Conservation (phyloP, 1,140 invertebrate genomes). For the Anadara kagoshimensis region DNA sequence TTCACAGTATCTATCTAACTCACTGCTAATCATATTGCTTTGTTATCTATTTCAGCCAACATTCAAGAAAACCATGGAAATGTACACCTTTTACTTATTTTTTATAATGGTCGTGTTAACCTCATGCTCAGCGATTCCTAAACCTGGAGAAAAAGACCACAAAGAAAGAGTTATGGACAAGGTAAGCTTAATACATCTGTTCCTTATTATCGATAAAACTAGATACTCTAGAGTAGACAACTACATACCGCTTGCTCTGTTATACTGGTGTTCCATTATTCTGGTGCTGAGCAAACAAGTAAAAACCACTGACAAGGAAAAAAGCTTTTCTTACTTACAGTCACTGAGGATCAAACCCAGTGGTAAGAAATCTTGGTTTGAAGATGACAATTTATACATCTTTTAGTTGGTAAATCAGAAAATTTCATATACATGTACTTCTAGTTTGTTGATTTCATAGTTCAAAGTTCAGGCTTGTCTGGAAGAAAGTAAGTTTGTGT, state of each 20-base stretch:
- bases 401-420: background rate
- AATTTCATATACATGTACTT: background rate
- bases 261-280: too few species aligned
- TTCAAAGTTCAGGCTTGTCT: background rate
- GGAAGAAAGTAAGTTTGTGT: background rate
- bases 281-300: too few species aligned
- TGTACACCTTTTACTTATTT: slow-evolving; percentile 43
- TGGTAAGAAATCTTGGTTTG: too few species aligned
- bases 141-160: slow-evolving; percentile 75
- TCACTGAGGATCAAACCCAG: too few species aligned
- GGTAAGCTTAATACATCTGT: slow-evolving; percentile 64
- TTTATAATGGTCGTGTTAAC: slow-evolving; percentile 46
- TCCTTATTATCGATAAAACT: background rate
- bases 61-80: slow-evolving; percentile 45
- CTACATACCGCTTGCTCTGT: too few species aligned
- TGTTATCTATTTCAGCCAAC: background rate
- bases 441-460: background rate
- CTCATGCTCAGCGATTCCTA: slow-evolving; percentile 76
- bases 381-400: background rate
- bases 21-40: background rate
- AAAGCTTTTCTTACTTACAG: too few species aligned
- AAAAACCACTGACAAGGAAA: too few species aligned
- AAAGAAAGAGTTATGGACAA: slow-evolving; percentile 76
- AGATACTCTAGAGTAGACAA: background rate
- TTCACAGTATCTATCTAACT: too few species aligned